Percentiles rank a stretch among this genome's conserved stretches.
These are phyloP conservation scores for Perca fluviatilis DNA, from an alignment of 2,113 vertebrate genomes.

Conservation along the genomic window DNA sequence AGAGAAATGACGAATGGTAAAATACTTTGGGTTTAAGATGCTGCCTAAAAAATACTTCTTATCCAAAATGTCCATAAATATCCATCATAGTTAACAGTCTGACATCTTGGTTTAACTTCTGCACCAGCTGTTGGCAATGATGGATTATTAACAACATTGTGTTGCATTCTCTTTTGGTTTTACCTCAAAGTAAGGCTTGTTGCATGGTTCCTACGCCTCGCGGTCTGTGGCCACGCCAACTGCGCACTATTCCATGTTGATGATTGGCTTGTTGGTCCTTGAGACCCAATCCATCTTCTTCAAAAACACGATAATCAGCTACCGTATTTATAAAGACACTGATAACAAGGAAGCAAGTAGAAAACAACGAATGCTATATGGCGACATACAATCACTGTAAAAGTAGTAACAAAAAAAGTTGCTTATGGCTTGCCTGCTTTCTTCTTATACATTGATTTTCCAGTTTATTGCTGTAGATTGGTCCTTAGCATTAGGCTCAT, in stretches of 20 bases:
- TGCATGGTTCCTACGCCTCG: neutral
- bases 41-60: neutral
- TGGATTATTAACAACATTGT: neutral
- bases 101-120: neutral
- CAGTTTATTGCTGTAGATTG: neutral
- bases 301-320: neutral
- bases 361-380: neutral
- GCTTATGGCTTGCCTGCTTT: neutral
- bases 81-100: neutral
- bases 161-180: neutral
- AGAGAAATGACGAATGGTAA: neutral
- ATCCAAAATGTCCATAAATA: neutral
- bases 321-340: neutral
- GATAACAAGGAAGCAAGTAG: neutral
- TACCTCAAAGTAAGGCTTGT: neutral
- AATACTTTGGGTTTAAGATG: neutral
- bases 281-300: neutral
- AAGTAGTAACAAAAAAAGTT: too few relatives aligned
- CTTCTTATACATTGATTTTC: neutral
- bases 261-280: neutral
- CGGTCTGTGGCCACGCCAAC: neutral
- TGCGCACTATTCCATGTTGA: neutral
- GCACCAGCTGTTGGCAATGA: neutral
- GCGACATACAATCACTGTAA: too few relatives aligned
- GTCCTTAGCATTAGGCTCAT: neutral